Evolutionary conservation across 2,888 invertebrate genomes (phyloP).

Genomic region (Aporophyla nigra): DNA sequence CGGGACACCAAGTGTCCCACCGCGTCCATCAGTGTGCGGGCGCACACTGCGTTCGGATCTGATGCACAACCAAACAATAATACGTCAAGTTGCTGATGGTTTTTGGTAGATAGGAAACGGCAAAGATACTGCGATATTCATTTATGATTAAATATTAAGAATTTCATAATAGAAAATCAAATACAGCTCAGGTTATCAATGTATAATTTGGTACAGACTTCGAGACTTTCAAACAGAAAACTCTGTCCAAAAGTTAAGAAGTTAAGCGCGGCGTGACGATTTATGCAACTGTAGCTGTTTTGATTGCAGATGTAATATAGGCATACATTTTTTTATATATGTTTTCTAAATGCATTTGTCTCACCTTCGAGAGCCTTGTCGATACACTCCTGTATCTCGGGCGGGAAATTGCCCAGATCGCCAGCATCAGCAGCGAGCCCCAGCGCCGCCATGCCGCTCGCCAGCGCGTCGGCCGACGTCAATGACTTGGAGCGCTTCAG

Average conservation of each 20-base stretch:
- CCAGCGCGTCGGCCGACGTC: conserved; percentile 94
- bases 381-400: conserved; percentile 94
- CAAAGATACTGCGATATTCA: background rate
- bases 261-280: too few species aligned
- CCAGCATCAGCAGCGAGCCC: conserved; percentile 93
- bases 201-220: background rate
- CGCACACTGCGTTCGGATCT: conserved; percentile 94
- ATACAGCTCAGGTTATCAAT: background rate
- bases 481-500: conserved; percentile 96
- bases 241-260: too few species aligned
- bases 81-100: conserved; percentile 1
- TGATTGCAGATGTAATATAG: background rate
- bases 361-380: conserved; percentile 94
- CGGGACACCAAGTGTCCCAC: conserved; percentile 95
- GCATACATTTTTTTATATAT: background rate
- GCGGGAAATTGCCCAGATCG: conserved; percentile 94
- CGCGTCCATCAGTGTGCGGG: conserved; percentile 94
- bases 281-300: background rate
- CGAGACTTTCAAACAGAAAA: background rate
- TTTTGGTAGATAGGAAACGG: background rate
- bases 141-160: background rate
- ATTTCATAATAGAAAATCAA: background rate
- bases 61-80: background rate
- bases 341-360: background rate
- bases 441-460: conserved; percentile 93